These are phyloP conservation scores for Vannuccia rotundouncinata DNA, from an alignment of 2,888 invertebrate species.

Conservation along the genomic window DNA sequence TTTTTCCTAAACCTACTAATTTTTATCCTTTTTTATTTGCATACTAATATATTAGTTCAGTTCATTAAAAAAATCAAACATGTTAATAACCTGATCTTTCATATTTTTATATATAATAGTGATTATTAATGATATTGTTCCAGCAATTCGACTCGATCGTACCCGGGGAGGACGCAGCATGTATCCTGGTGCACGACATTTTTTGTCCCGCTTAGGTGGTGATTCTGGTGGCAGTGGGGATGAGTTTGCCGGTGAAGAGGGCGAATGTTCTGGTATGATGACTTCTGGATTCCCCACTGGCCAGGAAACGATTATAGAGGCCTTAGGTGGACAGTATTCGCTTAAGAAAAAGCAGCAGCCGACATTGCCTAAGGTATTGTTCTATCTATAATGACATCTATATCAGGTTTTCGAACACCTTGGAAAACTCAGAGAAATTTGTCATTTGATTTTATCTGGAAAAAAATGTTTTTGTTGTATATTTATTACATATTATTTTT, in stretches of 20 bases:
- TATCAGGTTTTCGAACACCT: too few species aligned
- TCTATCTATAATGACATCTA: background rate
- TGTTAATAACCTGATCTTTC: too few species aligned
- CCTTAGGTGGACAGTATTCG: background rate
- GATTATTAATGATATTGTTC: too few species aligned
- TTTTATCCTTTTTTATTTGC: too few species aligned
- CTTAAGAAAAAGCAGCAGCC: background rate
- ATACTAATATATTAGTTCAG: too few species aligned
- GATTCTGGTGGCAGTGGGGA: background rate
- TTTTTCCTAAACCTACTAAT: too few species aligned
- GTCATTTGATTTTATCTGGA: too few species aligned
- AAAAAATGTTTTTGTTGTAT: too few species aligned
- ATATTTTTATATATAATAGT: too few species aligned
- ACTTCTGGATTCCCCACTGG: background rate
- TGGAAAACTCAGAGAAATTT: too few species aligned
- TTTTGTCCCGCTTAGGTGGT: background rate
- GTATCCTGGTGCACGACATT: slow-evolving; percentile 60
- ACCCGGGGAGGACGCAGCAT: slow-evolving; percentile 90
- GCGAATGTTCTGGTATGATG: background rate
- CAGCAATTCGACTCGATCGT: slow-evolving; percentile 85
- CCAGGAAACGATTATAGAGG: background rate
- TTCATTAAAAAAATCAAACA: too few species aligned
- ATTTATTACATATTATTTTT: too few species aligned
- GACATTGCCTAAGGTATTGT: background rate
- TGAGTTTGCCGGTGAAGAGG: background rate